Percentiles rank a stretch among this genome's conserved stretches.
Conservation (phyloP, 2,113 vertebrate species). For the Rhabdornis inornatus region DNA sequence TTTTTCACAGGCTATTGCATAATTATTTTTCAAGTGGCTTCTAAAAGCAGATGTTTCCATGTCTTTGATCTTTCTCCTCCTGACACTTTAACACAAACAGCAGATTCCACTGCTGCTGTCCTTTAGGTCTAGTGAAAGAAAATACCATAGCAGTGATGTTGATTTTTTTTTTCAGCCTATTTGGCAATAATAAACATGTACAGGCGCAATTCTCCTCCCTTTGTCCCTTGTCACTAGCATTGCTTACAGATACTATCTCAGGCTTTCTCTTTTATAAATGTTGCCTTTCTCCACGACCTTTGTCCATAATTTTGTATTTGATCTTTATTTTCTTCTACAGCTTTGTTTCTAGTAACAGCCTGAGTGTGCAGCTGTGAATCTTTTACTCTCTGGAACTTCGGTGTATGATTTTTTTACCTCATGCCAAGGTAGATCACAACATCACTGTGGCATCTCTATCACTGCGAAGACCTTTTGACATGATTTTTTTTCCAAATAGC, state of each 20-base stretch:
- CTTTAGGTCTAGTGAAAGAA: slow-evolving; percentile 40
- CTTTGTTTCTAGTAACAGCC: not conserved
- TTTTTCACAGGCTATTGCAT: slow-evolving; percentile 58
- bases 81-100: slow-evolving; percentile 64
- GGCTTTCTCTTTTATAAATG: not conserved
- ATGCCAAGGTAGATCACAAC: not conserved
- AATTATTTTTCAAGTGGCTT: slow-evolving; percentile 63
- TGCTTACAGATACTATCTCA: slow-evolving; percentile 4
- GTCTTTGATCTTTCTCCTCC: slow-evolving; percentile 55
- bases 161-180: not conserved
- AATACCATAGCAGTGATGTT: slow-evolving; percentile 23
- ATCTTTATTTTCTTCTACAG: not conserved
- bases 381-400: not conserved
- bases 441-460: not conserved
- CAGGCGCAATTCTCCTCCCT: not conserved
- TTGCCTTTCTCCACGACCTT: not conserved
- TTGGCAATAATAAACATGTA: slow-evolving; percentile 30
- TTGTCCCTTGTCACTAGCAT: not conserved
- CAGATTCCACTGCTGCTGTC: slow-evolving; percentile 46
- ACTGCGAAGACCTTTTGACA: not conserved
- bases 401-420: not conserved
- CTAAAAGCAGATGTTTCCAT: slow-evolving; percentile 62
- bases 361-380: not conserved
- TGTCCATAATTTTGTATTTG: not conserved
- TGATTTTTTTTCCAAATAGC: not conserved